phyloP scores from a whole-genome alignment of 30 jellyfish, hydroid and myxozoan species.

The Hydractinia symbiolongicarpus region DNA sequence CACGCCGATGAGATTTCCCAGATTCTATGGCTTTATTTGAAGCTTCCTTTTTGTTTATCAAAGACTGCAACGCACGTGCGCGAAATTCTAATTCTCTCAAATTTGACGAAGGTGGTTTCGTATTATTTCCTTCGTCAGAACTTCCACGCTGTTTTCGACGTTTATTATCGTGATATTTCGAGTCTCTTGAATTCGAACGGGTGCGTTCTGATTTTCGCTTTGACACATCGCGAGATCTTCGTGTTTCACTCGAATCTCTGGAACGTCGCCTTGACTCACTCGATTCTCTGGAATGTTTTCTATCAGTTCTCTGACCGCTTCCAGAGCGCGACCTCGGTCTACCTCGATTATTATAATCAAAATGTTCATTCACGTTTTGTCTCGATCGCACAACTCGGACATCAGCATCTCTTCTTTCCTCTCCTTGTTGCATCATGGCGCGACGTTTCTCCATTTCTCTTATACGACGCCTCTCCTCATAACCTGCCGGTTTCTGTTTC shows the following conservation, averaged over 20 bases:
- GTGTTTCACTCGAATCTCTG: not conserved
- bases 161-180: constrained; percentile 1
- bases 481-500: constrained; percentile 30
- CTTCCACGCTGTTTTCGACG: constrained; percentile 26
- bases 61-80: constrained; percentile 89
- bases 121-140: constrained; percentile 2
- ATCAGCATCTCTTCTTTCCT: constrained; percentile 5
- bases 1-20: constrained; percentile 6
- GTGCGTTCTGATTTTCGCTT: constrained; percentile 2
- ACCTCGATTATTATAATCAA: constrained; percentile 9
- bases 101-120: constrained; percentile 20
- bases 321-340: constrained; percentile 8
- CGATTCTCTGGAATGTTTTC: constrained; percentile 17
- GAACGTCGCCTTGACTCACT: constrained; percentile 5
- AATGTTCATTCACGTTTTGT: constrained; percentile 1
- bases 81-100: constrained; percentile 39
- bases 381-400: constrained; percentile 9
- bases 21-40: constrained; percentile 17
- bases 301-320: constrained; percentile 11
- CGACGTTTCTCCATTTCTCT: constrained; percentile 30
- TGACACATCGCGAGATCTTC: constrained; percentile 22
- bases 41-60: constrained; percentile 48
- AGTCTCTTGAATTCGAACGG: constrained; percentile 28
- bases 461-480: constrained; percentile 24
- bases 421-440: not conserved